These are phyloP conservation scores for Congeria kusceri DNA, from an alignment of 2,888 invertebrate genomes.

Conservation along the genomic window DNA sequence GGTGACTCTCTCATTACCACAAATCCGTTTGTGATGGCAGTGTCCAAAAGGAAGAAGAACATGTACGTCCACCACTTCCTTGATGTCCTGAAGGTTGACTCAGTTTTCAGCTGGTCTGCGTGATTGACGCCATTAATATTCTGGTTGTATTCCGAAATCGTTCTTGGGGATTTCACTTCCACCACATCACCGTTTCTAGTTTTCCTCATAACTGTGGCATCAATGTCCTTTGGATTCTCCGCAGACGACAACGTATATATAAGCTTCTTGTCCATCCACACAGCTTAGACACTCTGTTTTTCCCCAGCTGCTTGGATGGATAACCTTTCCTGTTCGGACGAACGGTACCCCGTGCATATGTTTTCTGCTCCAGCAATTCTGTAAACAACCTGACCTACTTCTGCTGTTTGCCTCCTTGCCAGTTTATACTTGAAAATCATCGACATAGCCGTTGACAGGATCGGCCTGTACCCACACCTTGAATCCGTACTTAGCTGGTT, in stretches of 20 bases:
- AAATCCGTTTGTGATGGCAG: constrained; percentile 9
- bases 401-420: constrained; percentile 16
- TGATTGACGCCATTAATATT: constrained; percentile 14
- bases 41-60: not conserved
- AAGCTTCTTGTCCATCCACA: constrained; percentile 23
- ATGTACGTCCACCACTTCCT: constrained; percentile 6
- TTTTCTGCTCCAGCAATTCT: constrained; percentile 15
- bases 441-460: constrained; percentile 46
- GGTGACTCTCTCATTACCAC: constrained; percentile 9
- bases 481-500: constrained; percentile 52
- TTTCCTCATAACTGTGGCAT: not conserved
- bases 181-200: not conserved
- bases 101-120: constrained; percentile 5
- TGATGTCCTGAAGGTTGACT: not conserved
- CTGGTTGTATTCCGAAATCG: not conserved
- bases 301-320: not conserved
- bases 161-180: not conserved
- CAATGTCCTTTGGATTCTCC: not conserved
- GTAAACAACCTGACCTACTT: constrained; percentile 29
- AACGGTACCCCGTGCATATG: constrained; percentile 8
- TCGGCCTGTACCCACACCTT: constrained; percentile 57
- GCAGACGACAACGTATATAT: not conserved
- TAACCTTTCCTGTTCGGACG: constrained; percentile 25
- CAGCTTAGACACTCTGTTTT: not conserved
- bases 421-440: constrained; percentile 53